A percentile compares a stretch with the other conserved stretches of the same genome.
phyloP scores from a whole-genome alignment of 2,797 vertebrate genomes.

The Cryptoprocta ferox region DNA sequence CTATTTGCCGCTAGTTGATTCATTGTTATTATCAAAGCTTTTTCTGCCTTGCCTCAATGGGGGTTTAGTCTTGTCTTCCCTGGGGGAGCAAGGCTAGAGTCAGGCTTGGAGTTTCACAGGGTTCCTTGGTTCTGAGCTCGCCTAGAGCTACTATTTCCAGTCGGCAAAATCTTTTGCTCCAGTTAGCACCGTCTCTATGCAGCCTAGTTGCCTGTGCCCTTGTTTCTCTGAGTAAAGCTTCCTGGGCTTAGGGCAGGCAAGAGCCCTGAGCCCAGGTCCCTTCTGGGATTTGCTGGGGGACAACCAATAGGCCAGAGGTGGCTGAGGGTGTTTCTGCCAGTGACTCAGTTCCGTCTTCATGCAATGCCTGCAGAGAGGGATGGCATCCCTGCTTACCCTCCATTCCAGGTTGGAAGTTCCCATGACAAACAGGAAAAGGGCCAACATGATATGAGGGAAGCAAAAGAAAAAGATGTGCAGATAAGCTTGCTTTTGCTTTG shows the following conservation, averaged over 20 bases:
- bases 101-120: background rate
- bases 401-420: background rate
- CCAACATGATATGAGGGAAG: background rate
- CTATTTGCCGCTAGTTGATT: background rate
- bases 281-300: background rate
- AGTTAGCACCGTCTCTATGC: conserved; percentile 65
- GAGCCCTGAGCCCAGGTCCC: background rate
- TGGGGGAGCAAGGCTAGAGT: background rate
- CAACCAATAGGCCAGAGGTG: background rate
- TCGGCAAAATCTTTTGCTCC: conserved; percentile 77
- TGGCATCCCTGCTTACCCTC: background rate
- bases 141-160: conserved; percentile 68
- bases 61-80: background rate
- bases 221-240: conserved; percentile 55
- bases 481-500: background rate
- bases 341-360: background rate
- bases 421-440: conserved; percentile 6
- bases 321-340: background rate
- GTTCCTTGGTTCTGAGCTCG: conserved; percentile 8
- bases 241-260: background rate
- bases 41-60: background rate
- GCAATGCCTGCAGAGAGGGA: background rate
- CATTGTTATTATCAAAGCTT: background rate
- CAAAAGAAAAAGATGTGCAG: background rate
- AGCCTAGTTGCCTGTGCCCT: conserved; percentile 43